Conservation (phyloP, 2,888 invertebrate species). For the Trissoscelio sp. region DNA sequence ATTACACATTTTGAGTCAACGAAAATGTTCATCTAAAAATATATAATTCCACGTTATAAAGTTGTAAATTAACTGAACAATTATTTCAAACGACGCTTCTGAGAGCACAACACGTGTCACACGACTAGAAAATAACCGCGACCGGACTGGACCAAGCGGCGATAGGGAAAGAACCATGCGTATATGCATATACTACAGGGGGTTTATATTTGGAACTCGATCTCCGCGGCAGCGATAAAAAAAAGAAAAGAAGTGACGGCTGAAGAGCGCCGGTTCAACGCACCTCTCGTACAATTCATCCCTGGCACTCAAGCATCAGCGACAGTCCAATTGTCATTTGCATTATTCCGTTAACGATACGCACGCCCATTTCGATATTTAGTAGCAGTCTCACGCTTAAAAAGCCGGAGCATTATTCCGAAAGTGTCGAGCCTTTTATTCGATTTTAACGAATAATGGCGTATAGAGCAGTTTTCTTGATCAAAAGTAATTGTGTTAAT, state of each 20-base stretch:
- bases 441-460: constrained; percentile 3
- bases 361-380: neutral
- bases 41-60: too few relatives aligned
- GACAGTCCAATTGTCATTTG: constrained; percentile 19
- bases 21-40: too few relatives aligned
- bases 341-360: constrained; percentile 21
- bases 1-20: too few relatives aligned
- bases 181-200: constrained; percentile 70
- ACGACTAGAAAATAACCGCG: constrained; percentile 77
- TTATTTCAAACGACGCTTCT: constrained; percentile 5
- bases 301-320: neutral
- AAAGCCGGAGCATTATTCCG: neutral
- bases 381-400: neutral
- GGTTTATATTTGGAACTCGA: constrained; percentile 80
- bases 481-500: too few relatives aligned
- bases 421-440: constrained; percentile 8
- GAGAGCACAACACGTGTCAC: constrained; percentile 73
- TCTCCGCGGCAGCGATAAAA: constrained; percentile 71
- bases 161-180: constrained; percentile 70
- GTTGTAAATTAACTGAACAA: neutral
- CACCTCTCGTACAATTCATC: constrained; percentile 59
- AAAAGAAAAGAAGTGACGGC: constrained; percentile 56
- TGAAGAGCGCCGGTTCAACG: constrained; percentile 72
- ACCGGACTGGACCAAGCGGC: constrained; percentile 64
- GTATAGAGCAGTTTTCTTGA: neutral